These are phyloP conservation scores for Myioborus miniatus DNA, from an alignment of 2,797 vertebrate species.

Conservation along the genomic window DNA sequence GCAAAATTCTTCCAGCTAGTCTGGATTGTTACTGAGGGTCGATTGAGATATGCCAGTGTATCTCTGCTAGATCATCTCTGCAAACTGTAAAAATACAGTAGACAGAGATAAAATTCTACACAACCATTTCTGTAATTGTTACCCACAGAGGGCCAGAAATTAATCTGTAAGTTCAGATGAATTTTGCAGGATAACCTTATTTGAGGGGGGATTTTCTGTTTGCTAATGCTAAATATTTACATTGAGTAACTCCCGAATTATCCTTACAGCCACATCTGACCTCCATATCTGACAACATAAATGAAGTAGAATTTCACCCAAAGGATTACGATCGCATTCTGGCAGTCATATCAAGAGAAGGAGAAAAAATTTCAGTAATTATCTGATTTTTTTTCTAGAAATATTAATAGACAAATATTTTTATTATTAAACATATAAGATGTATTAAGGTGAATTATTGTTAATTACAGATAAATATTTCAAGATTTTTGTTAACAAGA, in stretches of 20 bases:
- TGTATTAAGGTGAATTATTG: not conserved
- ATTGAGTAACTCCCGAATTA: not conserved
- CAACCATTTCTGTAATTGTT: not conserved
- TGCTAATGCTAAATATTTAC: not conserved
- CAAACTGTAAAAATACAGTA: not conserved
- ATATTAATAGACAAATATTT: not conserved
- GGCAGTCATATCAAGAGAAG: slow-evolving; percentile 84
- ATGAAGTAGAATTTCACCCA: slow-evolving; percentile 80
- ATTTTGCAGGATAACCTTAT: not conserved
- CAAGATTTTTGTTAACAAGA: not conserved
- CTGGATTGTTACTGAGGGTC: not conserved
- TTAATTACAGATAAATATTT: not conserved
- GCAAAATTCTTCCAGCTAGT: not conserved
- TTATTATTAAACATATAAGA: not conserved
- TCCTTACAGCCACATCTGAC: slow-evolving; percentile 81
- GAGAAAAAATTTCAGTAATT: slow-evolving; percentile 82
- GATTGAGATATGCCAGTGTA: not conserved
- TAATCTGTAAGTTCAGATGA: not conserved
- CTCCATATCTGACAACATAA: slow-evolving; percentile 85
- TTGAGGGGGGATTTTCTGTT: not conserved
- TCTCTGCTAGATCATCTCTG: not conserved
- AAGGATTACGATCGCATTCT: slow-evolving; percentile 83
- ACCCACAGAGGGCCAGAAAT: not conserved
- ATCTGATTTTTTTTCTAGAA: not conserved
- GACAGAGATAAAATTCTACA: not conserved